These are phyloP conservation scores for Calidris pygmaea DNA, from an alignment of 2,113 vertebrate genomes.

Conservation along the genomic window DNA sequence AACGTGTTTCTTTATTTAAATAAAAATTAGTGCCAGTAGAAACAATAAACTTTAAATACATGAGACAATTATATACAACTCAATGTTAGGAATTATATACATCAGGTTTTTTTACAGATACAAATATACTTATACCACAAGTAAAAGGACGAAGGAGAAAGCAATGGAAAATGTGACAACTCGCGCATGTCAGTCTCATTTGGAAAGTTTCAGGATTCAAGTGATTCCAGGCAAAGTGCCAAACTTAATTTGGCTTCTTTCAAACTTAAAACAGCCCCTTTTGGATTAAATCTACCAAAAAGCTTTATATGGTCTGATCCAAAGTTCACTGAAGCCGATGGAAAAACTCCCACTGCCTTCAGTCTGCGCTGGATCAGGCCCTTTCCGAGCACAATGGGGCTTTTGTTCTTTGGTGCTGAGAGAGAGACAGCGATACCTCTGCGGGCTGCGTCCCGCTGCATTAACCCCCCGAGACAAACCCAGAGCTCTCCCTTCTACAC, in stretches of 20 bases:
- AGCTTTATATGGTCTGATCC: constrained; percentile 63
- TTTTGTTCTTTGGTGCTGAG: neutral
- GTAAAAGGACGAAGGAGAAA: constrained; percentile 52
- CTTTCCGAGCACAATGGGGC: constrained; percentile 33
- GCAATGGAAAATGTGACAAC: constrained; percentile 81
- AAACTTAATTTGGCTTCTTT: constrained; percentile 77
- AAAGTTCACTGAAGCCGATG: constrained; percentile 45
- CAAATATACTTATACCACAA: constrained; percentile 66
- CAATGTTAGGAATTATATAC: constrained; percentile 71
- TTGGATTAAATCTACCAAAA: constrained; percentile 73
- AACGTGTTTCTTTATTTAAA: constrained; percentile 81
- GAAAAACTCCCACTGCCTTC: constrained; percentile 50
- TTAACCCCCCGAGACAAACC: constrained; percentile 29
- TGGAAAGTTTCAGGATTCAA: constrained; percentile 82
- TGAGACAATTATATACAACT: constrained; percentile 76
- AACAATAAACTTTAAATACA: constrained; percentile 77
- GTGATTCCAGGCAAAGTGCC: constrained; percentile 84
- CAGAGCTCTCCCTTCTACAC: neutral
- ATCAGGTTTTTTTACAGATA: constrained; percentile 54
- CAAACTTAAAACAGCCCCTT: constrained; percentile 71
- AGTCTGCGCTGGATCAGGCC: neutral
- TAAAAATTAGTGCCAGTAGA: constrained; percentile 76
- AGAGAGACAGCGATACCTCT: neutral
- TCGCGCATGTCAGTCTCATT: constrained; percentile 70
- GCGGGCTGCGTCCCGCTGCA: neutral